Evolutionary conservation across 2,113 vertebrate genomes (phyloP).

Genomic region (Lanius ludovicianus): DNA sequence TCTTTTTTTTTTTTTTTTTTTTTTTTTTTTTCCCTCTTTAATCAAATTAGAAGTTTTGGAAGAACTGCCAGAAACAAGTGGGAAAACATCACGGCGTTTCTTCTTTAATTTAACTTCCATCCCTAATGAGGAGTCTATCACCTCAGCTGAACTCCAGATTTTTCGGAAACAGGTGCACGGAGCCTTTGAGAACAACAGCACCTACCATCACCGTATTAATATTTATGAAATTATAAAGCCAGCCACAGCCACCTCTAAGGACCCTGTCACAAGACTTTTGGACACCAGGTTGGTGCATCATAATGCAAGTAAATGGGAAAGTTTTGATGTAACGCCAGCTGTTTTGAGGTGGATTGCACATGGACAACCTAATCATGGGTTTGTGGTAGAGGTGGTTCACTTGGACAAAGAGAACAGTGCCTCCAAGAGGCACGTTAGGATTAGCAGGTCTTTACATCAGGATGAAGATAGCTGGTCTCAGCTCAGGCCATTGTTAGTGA

Average conservation of each 20-base stretch:
- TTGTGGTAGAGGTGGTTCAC: conserved; percentile 94
- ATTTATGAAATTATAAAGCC: conserved; percentile 95
- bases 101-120: conserved; percentile 96
- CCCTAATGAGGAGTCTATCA: conserved; percentile 89
- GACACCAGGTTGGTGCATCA: conserved; percentile 95
- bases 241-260: conserved; percentile 71
- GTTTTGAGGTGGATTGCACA: conserved; percentile 91
- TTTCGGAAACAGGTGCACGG: conserved; percentile 90
- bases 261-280: conserved; percentile 90
- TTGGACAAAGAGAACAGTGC: conserved; percentile 75
- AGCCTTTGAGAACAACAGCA: conserved; percentile 70
- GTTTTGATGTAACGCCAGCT: conserved; percentile 94
- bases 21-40: neutral
- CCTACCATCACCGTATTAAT: conserved; percentile 93
- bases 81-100: conserved; percentile 91
- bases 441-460: conserved; percentile 93
- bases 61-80: conserved; percentile 86
- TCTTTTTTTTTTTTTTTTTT: neutral
- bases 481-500: conserved; percentile 91
- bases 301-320: conserved; percentile 93
- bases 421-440: conserved; percentile 88
- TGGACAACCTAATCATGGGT: conserved; percentile 88
- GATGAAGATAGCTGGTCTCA: conserved; percentile 91
- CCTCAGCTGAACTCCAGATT: conserved; percentile 93
- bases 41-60: conserved; percentile 88